Percentiles rank a stretch among this genome's conserved stretches.
Conservation (phyloP, 2,888 invertebrate genomes). For the Hydraecia micacea region DNA sequence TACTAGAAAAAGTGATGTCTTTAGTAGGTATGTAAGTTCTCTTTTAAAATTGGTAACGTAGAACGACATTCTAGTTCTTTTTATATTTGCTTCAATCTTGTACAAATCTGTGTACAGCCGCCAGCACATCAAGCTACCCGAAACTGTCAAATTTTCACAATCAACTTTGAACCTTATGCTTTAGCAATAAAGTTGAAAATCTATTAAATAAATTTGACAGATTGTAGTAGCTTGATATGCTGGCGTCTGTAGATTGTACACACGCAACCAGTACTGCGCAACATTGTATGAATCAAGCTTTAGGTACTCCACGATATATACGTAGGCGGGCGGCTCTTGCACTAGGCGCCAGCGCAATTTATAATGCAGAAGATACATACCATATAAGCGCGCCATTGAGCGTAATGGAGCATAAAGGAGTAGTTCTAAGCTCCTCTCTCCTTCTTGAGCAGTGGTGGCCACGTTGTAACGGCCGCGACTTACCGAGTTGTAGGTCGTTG, state of each 20-base stretch:
- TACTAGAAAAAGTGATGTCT: background rate
- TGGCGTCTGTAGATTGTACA: slow-evolving; percentile 7
- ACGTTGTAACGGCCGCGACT: background rate
- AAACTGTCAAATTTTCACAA: too few species aligned
- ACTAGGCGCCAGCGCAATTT: slow-evolving; percentile 19
- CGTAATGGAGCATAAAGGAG: background rate
- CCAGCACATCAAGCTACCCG: too few species aligned
- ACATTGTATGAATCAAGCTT: slow-evolving; percentile 39
- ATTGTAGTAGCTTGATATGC: too few species aligned
- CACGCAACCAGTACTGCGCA: slow-evolving; percentile 12
- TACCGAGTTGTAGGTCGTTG: background rate
- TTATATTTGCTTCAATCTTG: background rate
- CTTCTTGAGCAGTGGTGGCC: background rate
- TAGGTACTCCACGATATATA: slow-evolving; percentile 22
- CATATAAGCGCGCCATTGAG: background rate
- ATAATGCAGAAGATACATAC: slow-evolving; percentile 16
- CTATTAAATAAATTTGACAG: too few species aligned
- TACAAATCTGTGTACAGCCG: too few species aligned
- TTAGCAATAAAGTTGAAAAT: too few species aligned
- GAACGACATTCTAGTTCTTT: background rate
- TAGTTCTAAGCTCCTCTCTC: background rate
- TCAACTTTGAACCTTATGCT: too few species aligned
- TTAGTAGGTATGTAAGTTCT: background rate
- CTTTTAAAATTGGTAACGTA: background rate
- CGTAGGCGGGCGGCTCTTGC: slow-evolving; percentile 37